Base-by-base conservation (phyloP, 2,888 invertebrate species). In the Lepidochitona cinerea region DNA sequence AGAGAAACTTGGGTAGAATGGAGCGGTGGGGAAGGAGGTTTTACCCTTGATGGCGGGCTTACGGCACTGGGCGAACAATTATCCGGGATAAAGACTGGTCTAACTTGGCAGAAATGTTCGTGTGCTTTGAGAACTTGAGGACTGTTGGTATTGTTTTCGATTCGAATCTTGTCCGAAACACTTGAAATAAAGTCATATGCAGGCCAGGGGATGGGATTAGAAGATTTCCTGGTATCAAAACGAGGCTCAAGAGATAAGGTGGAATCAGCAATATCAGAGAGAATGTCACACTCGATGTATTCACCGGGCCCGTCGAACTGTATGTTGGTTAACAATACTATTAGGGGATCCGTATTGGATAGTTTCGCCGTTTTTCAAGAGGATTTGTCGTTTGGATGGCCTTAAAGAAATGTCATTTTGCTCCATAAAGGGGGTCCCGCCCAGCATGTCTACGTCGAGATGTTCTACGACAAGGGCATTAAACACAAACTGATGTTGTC, bases 341-440 rank as follows among this genome's bases (percentile, higher is more conserved):
- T 37, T 37, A 66, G 23, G n/a, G 12, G 14, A 14, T 5, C 29
- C 41, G 14, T 66, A 71, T 0, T 36, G 65, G 65, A 74, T 73
- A 23, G 75, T 54, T 0, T 37, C 59, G 53, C 64, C 49, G 35
- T 68, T 72, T 33, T 65, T 64, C 12, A 81, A 71, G 4, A 65
- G 67, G 2, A 80, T 71, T 69, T 73, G 54, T 37, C 72, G 74
- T 49, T 73, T 78, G 18, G 77, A 71, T 3, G 78, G 78, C 7
- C 78, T 72, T n/a, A 81, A 54, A 5, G 74, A 26, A 49, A 83
- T 75, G 37, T 80, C 83, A 75, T 81, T 83, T 14, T 7, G 12
- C 32, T 68, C 70, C 76, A 83, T 80, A 41, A 81, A 82, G 0
- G 81, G 78, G 12, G 75, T 79, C 1, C 82, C 82, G 0, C 77